Evolutionary conservation across 35 echinoderm and acorn worm genomes (phyloP).

Genomic region (Holothuria glaberrima): DNA sequence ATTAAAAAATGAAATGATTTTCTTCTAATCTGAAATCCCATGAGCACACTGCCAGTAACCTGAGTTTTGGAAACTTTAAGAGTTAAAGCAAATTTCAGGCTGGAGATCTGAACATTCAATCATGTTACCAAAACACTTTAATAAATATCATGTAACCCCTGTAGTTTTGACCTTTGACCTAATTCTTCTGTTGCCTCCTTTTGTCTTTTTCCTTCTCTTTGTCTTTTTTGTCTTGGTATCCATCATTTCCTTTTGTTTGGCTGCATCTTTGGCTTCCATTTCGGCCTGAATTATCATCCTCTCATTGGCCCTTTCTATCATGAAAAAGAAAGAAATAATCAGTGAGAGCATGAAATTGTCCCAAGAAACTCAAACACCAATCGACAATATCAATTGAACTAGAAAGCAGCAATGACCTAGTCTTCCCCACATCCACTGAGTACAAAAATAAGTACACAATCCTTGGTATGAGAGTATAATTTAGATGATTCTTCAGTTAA

Average conservation of each 20-base stretch:
- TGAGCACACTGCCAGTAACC: too few relatives aligned
- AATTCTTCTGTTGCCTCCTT: background rate
- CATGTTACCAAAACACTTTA: too few relatives aligned
- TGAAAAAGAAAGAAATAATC: background rate
- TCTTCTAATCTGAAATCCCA: too few relatives aligned
- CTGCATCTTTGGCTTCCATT: constrained; percentile 25
- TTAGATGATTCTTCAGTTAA: too few relatives aligned
- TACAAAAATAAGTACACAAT: background rate
- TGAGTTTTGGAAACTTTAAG: too few relatives aligned
- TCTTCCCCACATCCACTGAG: background rate
- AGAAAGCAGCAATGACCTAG: background rate
- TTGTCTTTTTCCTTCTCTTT: background rate
- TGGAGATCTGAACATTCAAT: too few relatives aligned
- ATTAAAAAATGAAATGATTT: too few relatives aligned
- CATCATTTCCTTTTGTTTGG: background rate
- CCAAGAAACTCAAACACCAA: background rate
- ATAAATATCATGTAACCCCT: constrained; percentile 9
- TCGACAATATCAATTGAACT: background rate
- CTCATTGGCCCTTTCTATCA: background rate
- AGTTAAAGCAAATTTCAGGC: too few relatives aligned
- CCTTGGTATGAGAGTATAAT: background rate
- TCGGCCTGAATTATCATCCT: background rate
- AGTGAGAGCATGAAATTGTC: background rate
- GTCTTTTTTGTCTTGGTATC: background rate
- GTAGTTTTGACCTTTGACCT: background rate